Conservation (phyloP, 2,888 invertebrate genomes). For the Suillia variegata region DNA sequence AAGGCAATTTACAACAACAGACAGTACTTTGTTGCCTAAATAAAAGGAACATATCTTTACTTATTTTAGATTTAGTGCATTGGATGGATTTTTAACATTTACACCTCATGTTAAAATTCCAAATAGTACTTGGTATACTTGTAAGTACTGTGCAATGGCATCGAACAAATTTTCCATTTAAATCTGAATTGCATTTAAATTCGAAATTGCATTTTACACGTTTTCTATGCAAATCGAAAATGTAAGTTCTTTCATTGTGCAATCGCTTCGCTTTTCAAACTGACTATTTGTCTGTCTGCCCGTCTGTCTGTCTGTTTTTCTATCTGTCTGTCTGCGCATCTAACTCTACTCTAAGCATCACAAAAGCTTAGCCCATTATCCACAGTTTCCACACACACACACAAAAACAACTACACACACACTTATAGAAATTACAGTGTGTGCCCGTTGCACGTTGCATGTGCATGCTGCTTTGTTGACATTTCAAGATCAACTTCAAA, state of each 20-base stretch:
- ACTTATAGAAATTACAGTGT: neutral
- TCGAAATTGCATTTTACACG: neutral
- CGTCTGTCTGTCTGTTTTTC: neutral
- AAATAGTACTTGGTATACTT: too few species aligned
- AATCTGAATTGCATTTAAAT: slow-evolving; percentile 12
- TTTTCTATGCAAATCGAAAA: neutral
- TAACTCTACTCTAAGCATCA: too few species aligned
- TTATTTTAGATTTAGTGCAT: too few species aligned
- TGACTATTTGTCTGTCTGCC: too few species aligned
- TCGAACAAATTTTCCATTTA: neutral
- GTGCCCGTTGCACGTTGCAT: neutral
- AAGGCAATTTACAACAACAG: too few species aligned
- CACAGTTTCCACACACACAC: neutral
- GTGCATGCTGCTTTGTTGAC: slow-evolving; percentile 13
- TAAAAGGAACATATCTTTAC: too few species aligned
- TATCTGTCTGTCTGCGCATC: neutral
- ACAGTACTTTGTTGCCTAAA: too few species aligned
- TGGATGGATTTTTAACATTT: too few species aligned
- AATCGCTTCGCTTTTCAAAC: neutral
- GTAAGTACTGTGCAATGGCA: too few species aligned
- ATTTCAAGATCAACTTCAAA: slow-evolving; percentile 18
- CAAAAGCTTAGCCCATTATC: neutral
- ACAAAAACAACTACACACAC: slow-evolving; percentile 6
- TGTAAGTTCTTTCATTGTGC: neutral
- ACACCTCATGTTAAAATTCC: too few species aligned